Conservation (phyloP, 2,113 vertebrate species). For the Nycticryphes semicollaris region DNA sequence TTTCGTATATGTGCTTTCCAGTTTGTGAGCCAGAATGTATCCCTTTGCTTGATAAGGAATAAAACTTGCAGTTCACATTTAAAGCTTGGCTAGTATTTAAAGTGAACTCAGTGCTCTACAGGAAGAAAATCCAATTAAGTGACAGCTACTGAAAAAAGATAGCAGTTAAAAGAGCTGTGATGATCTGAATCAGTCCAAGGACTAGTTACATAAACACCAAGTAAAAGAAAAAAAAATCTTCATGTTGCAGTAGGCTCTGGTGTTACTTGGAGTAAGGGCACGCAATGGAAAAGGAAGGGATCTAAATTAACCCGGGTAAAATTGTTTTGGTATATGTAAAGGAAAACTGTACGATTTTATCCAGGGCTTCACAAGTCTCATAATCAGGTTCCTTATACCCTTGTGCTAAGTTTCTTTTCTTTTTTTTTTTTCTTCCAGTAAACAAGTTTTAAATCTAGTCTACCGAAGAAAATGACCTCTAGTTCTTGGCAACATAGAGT, state of each 20-base stretch:
- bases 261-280: neutral
- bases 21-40: neutral
- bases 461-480: neutral
- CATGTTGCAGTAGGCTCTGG: neutral
- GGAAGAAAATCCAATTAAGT: neutral
- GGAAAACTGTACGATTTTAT: neutral
- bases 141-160: neutral
- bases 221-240: neutral
- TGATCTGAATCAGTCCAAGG: neutral
- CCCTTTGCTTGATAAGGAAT: neutral
- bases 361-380: neutral
- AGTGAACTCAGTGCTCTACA: neutral
- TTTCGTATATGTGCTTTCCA: neutral
- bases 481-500: neutral
- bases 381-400: neutral
- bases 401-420: neutral
- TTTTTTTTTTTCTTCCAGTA: neutral
- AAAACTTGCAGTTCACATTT: neutral
- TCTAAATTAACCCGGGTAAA: neutral
- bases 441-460: neutral
- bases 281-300: neutral
- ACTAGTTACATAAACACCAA: neutral
- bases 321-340: neutral
- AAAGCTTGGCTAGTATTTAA: neutral
- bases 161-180: neutral